These are phyloP conservation scores for Anadara kagoshimensis DNA, from an alignment of 1,140 invertebrate genomes.

Conservation along the genomic window DNA sequence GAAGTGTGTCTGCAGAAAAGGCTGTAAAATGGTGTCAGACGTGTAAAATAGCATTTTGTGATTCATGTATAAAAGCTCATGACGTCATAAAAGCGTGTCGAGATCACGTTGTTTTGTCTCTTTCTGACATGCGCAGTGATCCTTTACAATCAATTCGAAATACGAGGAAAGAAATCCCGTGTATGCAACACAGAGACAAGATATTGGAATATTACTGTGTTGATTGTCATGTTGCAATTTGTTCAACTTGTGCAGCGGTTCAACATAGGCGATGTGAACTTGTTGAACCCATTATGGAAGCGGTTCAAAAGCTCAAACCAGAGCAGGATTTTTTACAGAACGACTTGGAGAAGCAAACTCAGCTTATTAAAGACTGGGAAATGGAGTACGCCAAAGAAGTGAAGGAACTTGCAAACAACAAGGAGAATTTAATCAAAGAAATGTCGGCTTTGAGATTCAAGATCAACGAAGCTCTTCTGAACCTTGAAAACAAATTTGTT, in stretches of 20 bases:
- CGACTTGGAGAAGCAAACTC: constrained; percentile 43
- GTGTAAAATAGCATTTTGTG: constrained; percentile 53
- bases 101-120: constrained; percentile 49
- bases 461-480: constrained; percentile 43
- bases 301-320: constrained; percentile 50
- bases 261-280: constrained; percentile 55
- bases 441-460: constrained; percentile 42
- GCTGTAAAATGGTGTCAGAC: constrained; percentile 55
- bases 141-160: constrained; percentile 44
- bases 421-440: constrained; percentile 39
- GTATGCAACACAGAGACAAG: constrained; percentile 50
- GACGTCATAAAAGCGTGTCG: constrained; percentile 55
- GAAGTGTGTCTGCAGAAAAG: constrained; percentile 25
- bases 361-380: constrained; percentile 44
- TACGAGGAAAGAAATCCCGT: constrained; percentile 49
- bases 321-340: constrained; percentile 48
- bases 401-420: constrained; percentile 49
- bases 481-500: constrained; percentile 45
- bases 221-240: constrained; percentile 49
- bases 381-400: constrained; percentile 49
- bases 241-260: constrained; percentile 51
- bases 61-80: constrained; percentile 52
- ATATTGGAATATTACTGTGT: constrained; percentile 54
- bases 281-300: constrained; percentile 51
- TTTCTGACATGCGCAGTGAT: constrained; percentile 47